Percentiles rank a stretch among this genome's conserved stretches.
Evolutionary conservation across 2,888 invertebrate species (phyloP).

Genomic region (Acleris laterana): DNA sequence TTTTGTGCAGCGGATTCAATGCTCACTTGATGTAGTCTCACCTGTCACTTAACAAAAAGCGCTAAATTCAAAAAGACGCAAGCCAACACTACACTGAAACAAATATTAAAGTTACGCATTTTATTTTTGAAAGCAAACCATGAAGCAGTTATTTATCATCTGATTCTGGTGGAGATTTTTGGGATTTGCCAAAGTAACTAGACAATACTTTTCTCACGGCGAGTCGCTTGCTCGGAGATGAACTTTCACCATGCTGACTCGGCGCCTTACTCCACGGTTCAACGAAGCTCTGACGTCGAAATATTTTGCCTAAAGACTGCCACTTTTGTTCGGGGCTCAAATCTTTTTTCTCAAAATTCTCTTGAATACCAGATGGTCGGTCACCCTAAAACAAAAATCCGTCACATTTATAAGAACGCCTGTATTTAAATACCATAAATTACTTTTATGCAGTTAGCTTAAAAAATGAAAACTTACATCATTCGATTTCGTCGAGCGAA

Average conservation of each 20-base stretch:
- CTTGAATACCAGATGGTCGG: conserved; percentile 64
- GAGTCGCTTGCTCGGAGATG: conserved; percentile 66
- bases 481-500: conserved; percentile 74
- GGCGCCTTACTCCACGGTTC: conserved; percentile 68
- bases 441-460: background rate
- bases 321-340: conserved; percentile 75
- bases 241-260: conserved; percentile 63
- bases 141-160: conserved; percentile 52
- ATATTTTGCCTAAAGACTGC: conserved; percentile 79
- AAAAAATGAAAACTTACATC: conserved; percentile 59
- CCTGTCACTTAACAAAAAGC: conserved; percentile 32
- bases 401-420: background rate
- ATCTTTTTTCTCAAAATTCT: conserved; percentile 68
- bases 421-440: background rate
- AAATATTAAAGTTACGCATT: conserved; percentile 11
- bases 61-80: conserved; percentile 21
- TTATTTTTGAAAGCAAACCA: conserved; percentile 12
- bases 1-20: background rate
- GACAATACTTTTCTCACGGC: conserved; percentile 74
- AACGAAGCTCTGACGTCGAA: conserved; percentile 73
- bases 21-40: background rate
- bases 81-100: conserved; percentile 6
- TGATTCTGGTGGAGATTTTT: conserved; percentile 52
- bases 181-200: conserved; percentile 73
- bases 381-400: conserved; percentile 64